phyloP scores from a whole-genome alignment of 2,113 vertebrate species.

The Gnathonemus longibarbis region DNA sequence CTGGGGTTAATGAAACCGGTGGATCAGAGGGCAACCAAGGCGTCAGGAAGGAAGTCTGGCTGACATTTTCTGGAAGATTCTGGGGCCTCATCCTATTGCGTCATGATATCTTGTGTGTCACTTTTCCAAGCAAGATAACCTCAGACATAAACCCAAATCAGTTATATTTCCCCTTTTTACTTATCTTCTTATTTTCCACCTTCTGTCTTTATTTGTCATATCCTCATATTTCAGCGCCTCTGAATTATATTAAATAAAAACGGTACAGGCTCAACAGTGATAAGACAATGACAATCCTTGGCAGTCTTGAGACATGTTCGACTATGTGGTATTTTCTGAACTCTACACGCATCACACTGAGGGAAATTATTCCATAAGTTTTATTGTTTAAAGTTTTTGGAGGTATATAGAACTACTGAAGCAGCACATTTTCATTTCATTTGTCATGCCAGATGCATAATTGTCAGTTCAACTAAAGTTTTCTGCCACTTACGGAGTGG shows the following conservation, averaged over 20 bases:
- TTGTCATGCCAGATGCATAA: neutral
- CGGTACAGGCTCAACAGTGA: neutral
- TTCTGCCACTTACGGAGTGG: neutral
- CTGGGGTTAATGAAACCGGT: conserved; percentile 9
- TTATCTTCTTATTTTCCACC: neutral
- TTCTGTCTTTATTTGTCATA: conserved; percentile 16
- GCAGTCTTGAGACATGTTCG: neutral
- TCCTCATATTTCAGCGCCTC: conserved; percentile 11
- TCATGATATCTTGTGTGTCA: neutral
- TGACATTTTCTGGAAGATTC: neutral
- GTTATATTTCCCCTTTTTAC: neutral
- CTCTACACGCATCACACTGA: neutral
- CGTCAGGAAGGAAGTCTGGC: conserved; percentile 3
- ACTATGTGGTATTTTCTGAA: neutral
- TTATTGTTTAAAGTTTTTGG: neutral
- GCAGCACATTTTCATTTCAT: neutral
- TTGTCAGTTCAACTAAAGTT: neutral
- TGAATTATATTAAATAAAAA: neutral
- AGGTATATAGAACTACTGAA: neutral
- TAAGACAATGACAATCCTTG: neutral
- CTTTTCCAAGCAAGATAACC: neutral
- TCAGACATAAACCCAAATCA: conserved; percentile 17
- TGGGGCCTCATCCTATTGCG: neutral
- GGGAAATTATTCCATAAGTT: neutral
- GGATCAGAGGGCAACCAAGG: neutral